Conservation (phyloP, 2,113 vertebrate species). For the Nestor notabilis region DNA sequence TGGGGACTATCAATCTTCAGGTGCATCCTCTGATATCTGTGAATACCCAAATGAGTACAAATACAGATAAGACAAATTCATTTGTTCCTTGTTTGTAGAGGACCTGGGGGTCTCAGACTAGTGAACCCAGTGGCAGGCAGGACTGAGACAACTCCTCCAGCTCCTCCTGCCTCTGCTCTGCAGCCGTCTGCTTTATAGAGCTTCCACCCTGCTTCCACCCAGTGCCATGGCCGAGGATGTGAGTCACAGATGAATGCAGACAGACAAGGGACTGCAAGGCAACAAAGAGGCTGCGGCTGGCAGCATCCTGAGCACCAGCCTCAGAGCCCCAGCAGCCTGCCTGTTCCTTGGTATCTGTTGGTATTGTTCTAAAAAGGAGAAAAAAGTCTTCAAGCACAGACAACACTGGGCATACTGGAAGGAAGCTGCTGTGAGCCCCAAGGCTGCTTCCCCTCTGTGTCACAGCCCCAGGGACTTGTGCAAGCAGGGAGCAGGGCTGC, state of each 20-base stretch:
- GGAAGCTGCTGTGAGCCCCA: background rate
- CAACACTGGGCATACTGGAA: background rate
- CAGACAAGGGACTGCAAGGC: background rate
- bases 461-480: background rate
- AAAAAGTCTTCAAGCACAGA: background rate
- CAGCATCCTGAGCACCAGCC: background rate
- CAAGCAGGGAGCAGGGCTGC: background rate
- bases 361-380: background rate
- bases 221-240: accelerated
- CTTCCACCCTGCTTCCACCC: background rate
- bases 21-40: background rate
- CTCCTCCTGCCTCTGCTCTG: background rate
- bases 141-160: background rate
- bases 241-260: background rate
- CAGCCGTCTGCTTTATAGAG: background rate
- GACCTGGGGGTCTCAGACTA: background rate
- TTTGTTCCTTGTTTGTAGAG: background rate
- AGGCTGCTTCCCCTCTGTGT: background rate
- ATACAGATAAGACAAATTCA: background rate
- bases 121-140: background rate
- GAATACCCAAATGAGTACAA: background rate
- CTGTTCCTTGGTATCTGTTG: background rate
- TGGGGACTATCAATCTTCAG: background rate
- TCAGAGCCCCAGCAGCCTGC: background rate
- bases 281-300: background rate